These are phyloP conservation scores for Drosophila pallidifrons DNA, from an alignment of 1,140 invertebrate species.

Conservation along the genomic window DNA sequence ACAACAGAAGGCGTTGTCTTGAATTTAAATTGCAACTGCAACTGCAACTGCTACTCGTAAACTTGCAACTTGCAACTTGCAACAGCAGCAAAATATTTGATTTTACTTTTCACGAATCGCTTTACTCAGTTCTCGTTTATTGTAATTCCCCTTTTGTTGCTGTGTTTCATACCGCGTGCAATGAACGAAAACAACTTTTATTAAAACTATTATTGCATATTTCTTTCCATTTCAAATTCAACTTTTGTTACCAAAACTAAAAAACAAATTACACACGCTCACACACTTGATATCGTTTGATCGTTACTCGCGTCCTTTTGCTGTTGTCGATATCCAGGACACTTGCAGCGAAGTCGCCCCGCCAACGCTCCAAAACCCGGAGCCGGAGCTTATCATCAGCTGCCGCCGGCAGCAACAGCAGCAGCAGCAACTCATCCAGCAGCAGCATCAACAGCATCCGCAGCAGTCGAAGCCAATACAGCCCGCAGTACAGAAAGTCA, in stretches of 20 bases:
- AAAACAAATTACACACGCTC: slow-evolving; percentile 37
- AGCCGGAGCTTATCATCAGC: slow-evolving; percentile 76
- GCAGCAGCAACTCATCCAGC: slow-evolving; percentile 35
- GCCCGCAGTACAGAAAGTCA: slow-evolving; percentile 66
- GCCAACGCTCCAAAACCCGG: slow-evolving; percentile 59
- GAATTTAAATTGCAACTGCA: slow-evolving; percentile 16
- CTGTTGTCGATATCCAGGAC: slow-evolving; percentile 54
- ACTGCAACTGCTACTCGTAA: slow-evolving; percentile 2
- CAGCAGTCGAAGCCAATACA: slow-evolving; percentile 35
- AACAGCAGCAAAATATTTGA: slow-evolving; percentile 33
- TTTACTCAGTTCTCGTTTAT: slow-evolving; percentile 61
- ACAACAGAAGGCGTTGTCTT: slow-evolving; percentile 27
- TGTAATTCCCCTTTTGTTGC: slow-evolving; percentile 62
- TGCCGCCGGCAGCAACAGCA: slow-evolving; percentile 60
- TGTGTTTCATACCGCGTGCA: slow-evolving; percentile 43
- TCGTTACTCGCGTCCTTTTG: slow-evolving; percentile 2
- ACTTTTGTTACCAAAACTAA: slow-evolving; percentile 61
- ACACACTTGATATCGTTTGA: slow-evolving; percentile 35
- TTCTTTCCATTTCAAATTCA: slow-evolving; percentile 76
- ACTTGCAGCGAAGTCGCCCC: slow-evolving; percentile 67
- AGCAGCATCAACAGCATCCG: slow-evolving; percentile 43
- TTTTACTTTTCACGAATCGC: slow-evolving; percentile 57
- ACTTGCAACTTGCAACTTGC: slow-evolving; percentile 28
- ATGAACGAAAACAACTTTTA: slow-evolving; percentile 37
- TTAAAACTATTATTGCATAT: slow-evolving; percentile 70